Conservation (phyloP, 2,797 vertebrate genomes). For the Oreochromis grahami region DNA sequence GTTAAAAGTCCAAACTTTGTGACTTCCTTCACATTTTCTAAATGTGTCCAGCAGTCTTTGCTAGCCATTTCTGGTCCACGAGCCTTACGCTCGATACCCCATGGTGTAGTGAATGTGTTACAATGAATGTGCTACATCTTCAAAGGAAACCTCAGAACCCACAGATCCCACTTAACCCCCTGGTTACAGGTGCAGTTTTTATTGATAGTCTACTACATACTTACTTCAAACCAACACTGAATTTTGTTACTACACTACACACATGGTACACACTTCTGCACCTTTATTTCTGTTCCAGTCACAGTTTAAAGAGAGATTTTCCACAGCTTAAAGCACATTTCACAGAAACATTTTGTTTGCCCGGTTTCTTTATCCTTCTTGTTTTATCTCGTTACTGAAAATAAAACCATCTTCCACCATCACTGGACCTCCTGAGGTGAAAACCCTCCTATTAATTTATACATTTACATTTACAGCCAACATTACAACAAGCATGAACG, state of each 20-base stretch:
- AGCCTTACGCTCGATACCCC: accelerated
- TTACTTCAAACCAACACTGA: neutral
- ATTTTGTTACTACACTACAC: neutral
- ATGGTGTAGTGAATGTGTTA: neutral
- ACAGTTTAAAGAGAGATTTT: neutral
- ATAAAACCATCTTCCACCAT: neutral
- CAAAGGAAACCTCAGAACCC: neutral
- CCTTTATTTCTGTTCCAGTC: neutral
- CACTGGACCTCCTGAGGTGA: neutral
- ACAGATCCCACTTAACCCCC: neutral
- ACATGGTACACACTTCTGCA: neutral
- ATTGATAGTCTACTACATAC: neutral
- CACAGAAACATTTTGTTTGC: neutral
- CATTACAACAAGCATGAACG: neutral
- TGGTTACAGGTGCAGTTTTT: neutral
- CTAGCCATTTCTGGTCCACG: neutral
- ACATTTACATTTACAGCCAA: neutral
- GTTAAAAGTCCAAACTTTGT: neutral
- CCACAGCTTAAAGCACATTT: neutral
- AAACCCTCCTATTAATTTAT: neutral
- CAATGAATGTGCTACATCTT: neutral
- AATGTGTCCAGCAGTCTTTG: accelerated
- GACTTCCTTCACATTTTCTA: neutral
- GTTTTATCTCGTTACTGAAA: neutral
- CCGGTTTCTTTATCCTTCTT: neutral